Evolutionary conservation across 2,113 vertebrate genomes (phyloP).

Genomic region (Cyprinodon tularosa): DNA sequence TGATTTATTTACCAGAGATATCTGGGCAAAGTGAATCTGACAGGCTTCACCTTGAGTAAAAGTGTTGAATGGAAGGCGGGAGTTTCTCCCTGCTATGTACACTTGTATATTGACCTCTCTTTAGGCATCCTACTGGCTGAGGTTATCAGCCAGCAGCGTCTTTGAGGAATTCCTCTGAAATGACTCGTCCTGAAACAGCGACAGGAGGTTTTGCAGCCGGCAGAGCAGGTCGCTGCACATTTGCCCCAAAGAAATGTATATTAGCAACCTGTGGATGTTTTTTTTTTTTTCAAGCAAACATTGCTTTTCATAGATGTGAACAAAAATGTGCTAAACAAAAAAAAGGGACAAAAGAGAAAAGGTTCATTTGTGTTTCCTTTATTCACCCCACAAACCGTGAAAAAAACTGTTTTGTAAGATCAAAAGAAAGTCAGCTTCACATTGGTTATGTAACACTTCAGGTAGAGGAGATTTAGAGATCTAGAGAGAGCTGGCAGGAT

Average conservation of each 20-base stretch:
- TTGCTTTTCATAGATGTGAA: background rate
- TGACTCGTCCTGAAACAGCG: constrained; percentile 14
- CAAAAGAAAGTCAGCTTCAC: constrained; percentile 37
- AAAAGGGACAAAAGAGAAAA: background rate
- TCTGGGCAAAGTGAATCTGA: background rate
- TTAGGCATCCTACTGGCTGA: constrained; percentile 41
- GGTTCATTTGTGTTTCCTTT: constrained; percentile 53
- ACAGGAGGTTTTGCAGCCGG: constrained; percentile 19
- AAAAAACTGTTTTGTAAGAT: constrained; percentile 43
- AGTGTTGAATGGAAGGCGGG: constrained; percentile 13
- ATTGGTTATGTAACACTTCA: constrained; percentile 55
- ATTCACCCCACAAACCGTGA: constrained; percentile 51
- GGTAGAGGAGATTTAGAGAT: constrained; percentile 38
- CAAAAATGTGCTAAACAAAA: background rate
- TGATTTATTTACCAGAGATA: background rate
- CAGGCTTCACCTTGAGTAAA: constrained; percentile 6
- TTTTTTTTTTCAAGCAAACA: background rate
- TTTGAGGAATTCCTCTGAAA: constrained; percentile 66
- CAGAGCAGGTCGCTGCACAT: background rate
- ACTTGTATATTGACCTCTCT: constrained; percentile 72
- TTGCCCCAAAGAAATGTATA: background rate
- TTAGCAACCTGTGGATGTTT: too few relatives aligned
- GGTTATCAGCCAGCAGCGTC: constrained; percentile 64
- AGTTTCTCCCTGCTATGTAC: constrained; percentile 24
- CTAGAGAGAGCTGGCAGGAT: constrained; percentile 27